These are phyloP conservation scores for Cochlearius cochlearius DNA, from an alignment of 2,113 vertebrate genomes.

Conservation along the genomic window DNA sequence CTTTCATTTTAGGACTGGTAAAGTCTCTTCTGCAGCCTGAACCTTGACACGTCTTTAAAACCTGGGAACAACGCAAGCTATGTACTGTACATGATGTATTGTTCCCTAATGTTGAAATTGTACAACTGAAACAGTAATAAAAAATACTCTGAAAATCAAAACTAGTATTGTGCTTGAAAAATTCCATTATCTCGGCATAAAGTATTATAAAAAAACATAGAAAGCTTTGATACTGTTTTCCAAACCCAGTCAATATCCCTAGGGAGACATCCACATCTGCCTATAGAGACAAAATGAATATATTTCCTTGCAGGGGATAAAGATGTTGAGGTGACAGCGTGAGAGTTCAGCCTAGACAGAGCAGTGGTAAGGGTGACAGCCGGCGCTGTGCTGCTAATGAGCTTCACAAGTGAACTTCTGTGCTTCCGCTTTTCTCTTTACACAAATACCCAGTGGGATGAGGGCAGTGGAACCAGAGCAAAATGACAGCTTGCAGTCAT, in stretches of 20 bases:
- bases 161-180: neutral
- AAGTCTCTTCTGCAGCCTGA: neutral
- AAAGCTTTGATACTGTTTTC: neutral
- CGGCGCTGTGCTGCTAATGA: neutral
- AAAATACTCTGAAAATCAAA: conserved; percentile 24
- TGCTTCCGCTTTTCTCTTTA: neutral
- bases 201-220: neutral
- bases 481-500: neutral
- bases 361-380: neutral
- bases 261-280: neutral
- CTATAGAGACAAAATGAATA: neutral
- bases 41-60: conserved; percentile 1
- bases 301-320: neutral
- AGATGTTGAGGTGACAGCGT: neutral
- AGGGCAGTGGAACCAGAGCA: neutral
- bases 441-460: neutral
- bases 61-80: neutral
- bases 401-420: neutral
- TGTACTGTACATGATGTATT: conserved; percentile 9
- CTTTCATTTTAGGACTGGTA: neutral
- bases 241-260: neutral
- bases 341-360: neutral
- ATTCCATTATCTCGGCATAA: neutral
- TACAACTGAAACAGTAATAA: conserved; percentile 55
- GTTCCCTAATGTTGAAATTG: neutral